phyloP scores from a whole-genome alignment of 2,888 invertebrate species.

The Epinotia ramella region DNA sequence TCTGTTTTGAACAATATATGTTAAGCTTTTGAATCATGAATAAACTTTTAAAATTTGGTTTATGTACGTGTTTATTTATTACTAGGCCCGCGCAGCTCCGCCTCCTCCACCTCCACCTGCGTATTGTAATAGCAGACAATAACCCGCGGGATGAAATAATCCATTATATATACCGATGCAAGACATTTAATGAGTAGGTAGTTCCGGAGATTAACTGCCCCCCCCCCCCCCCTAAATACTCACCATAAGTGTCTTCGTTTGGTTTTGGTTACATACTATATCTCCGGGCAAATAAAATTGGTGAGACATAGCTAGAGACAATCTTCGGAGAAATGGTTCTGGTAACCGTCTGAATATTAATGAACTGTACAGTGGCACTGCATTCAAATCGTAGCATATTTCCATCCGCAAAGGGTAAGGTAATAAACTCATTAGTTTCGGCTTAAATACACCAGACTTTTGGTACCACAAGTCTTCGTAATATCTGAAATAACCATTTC shows the following conservation, averaged over 20 bases:
- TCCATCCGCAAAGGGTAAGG: constrained; percentile 82
- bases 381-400: constrained; percentile 82
- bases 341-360: constrained; percentile 81
- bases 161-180: no score
- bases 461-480: constrained; percentile 83
- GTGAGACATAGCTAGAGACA: constrained; percentile 81
- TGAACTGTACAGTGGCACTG: constrained; percentile 80
- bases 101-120: no score
- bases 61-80: constrained; percentile 1
- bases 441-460: constrained; percentile 80
- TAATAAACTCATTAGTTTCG: constrained; percentile 71
- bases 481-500: constrained; percentile 62
- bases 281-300: constrained; percentile 83
- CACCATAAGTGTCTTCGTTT: constrained; percentile 83
- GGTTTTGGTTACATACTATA: constrained; percentile 79
- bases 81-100: no score
- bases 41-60: not conserved
- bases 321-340: constrained; percentile 80
- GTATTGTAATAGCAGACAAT: no score
- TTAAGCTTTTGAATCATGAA: not conserved
- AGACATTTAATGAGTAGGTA: no score
- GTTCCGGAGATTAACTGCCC: no score
- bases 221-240: constrained; percentile 45
- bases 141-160: no score
- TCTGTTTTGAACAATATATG: not conserved